phyloP scores from a whole-genome alignment of 2,797 vertebrate species.

The Oreochromis mossambicus region DNA sequence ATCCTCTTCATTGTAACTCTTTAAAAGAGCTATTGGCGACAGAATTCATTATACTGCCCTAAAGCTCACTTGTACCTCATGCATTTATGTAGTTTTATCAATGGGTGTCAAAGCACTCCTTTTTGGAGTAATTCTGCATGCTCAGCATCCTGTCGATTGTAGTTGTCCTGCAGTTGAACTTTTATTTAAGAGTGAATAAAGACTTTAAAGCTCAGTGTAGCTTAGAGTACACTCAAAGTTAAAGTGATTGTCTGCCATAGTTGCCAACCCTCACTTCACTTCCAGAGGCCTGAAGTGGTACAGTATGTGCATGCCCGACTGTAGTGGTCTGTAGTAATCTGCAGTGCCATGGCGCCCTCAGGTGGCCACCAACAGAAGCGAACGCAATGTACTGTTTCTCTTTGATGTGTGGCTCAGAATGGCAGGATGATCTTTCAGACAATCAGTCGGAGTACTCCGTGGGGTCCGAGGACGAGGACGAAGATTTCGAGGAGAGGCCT shows the following conservation, averaged over 20 bases:
- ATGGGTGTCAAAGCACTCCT: conserved; percentile 8
- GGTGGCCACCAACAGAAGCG: conserved; percentile 68
- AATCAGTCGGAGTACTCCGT: conserved; percentile 99
- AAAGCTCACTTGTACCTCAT: not conserved
- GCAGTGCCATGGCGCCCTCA: conserved; percentile 68
- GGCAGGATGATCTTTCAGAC: conserved; percentile 97
- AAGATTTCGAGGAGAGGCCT: conserved; percentile 97
- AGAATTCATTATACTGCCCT: not conserved
- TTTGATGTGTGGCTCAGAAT: conserved; percentile 85
- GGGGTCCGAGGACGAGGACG: conserved; percentile 97
- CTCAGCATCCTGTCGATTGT: not conserved
- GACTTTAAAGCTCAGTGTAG: conserved; percentile 4
- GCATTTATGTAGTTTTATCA: not conserved
- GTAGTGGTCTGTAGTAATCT: conserved; percentile 68
- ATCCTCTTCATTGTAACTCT: not conserved
- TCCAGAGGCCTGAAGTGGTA: conserved; percentile 10
- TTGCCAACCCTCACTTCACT: conserved; percentile 26
- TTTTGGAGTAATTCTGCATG: not conserved
- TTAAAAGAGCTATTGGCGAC: not conserved
- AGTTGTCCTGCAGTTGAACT: not conserved
- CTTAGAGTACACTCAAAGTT: conserved; percentile 43
- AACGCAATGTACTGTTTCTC: conserved; percentile 75
- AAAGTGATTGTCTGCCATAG: conserved; percentile 35
- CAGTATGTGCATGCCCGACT: conserved; percentile 28
- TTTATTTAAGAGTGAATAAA: not conserved